Base-by-base conservation (phyloP, 2,888 invertebrate species). In the Poecilobothrus nobilitatus region DNA sequence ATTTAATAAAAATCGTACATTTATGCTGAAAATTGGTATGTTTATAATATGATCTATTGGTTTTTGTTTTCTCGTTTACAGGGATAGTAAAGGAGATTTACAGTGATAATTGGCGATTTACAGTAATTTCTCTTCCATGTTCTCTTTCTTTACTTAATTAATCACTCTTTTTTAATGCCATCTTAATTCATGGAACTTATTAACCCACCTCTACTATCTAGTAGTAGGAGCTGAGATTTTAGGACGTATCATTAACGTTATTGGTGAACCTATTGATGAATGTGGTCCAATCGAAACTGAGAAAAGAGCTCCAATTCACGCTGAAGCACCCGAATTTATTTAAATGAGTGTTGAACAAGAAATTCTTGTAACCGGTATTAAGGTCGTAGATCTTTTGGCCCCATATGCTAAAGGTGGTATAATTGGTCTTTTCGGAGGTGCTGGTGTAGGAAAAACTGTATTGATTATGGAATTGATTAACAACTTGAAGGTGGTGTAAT, bases 391-490 rank as follows among this genome's bases (percentile, higher is more conserved):
- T 82, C 84, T 96, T 70, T 84, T 96, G 71, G 95, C 95, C 70
- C 95, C 95, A 5, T 97, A 96, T 80, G 93, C 89, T 66, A 96
- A 94, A 84, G 96, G 95, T 82, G 96, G 95, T 78, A 96, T 96
- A 84, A 95, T 96, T 80, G 95, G 94, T 73, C 85, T 95, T 53
- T 95, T 96, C 78, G 95, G 95, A 70, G 96, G 95, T 76, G 96
- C 95, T 72, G 96, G 96, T 76, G 96, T 97, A 73, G 96, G 95
- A 72, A 96, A 96, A 83, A 97, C 96, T 75, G 96, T 96, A 82
- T 85, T 96, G 74, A 96, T 97, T 81, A 96, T 96, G 95, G 96
- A 96, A 82, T 86, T 96, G 76, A 96, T 96, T 78, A 96, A 96
- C 86, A 96, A 96, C 79, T 95, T 82, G 95, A 95, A 81, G 89